Percentiles rank a stretch among this genome's conserved stretches.
These are phyloP conservation scores for Tryphoninae sp. DNA, from an alignment of 2,888 invertebrate species.

Conservation along the genomic window DNA sequence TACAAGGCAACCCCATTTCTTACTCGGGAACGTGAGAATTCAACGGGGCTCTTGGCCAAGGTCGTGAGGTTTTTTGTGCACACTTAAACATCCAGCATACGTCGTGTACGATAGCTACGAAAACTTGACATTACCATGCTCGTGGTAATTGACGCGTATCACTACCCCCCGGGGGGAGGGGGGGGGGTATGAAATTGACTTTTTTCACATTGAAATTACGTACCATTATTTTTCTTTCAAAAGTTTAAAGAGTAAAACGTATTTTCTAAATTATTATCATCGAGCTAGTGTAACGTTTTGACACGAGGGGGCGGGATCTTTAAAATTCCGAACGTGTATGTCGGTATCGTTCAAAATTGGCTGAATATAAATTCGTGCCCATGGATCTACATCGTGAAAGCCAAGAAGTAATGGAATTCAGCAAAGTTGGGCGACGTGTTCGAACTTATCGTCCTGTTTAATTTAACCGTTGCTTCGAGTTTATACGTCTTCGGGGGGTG, in stretches of 20 bases:
- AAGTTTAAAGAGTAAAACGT: neutral
- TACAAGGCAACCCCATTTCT: conserved; percentile 50
- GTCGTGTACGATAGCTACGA: conserved; percentile 11
- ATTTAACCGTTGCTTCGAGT: conserved; percentile 77
- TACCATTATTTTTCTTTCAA: too few species aligned
- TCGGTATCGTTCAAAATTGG: neutral
- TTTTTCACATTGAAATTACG: too few species aligned
- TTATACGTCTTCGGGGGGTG: conserved; percentile 48
- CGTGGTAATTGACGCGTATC: conserved; percentile 30
- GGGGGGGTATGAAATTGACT: too few species aligned
- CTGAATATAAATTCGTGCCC: neutral
- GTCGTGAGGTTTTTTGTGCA: conserved; percentile 38
- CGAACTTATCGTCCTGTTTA: conserved; percentile 77
- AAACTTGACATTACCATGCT: conserved; percentile 25
- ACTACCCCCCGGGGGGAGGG: too few species aligned
- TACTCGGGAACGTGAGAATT: conserved; percentile 49
- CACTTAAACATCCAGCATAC: neutral
- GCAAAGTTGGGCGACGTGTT: conserved; percentile 74
- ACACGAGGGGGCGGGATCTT: neutral
- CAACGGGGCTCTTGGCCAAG: conserved; percentile 44
- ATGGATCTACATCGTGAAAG: neutral
- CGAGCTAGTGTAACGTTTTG: neutral
- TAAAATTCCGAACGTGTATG: neutral
- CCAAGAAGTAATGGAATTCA: conserved; percentile 19
- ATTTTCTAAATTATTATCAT: neutral